Base-by-base conservation (phyloP, 2,113 vertebrate species). In the Hystrix cristata region DNA sequence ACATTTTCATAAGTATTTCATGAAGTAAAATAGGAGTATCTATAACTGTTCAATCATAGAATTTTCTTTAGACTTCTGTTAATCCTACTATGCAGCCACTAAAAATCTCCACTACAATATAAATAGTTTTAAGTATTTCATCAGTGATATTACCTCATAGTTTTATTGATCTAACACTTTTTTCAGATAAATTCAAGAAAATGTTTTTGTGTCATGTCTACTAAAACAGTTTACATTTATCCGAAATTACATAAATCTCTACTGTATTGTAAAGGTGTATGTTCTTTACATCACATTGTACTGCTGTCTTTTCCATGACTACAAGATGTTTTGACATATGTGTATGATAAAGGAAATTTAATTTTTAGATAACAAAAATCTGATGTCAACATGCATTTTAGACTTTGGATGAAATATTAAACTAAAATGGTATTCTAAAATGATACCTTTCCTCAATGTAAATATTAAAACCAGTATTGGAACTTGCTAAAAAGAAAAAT, bases 381-480 rank as follows among this genome's bases (percentile, higher is more conserved):
- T 57, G 5, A 4, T 57, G 4, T 95, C 90, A 71, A 69, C 8
- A 38, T 51, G 69, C 29, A 60, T 78, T 62, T 94, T 83, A 92
- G 21, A 12, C 25, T 87, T 46, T 90, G 55, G 2, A 78, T 87
- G 27, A 76, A 74, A 48, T 27, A 27, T 48, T 46, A 46, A 46
- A 46, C 71, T 25, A 74, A 14, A 76, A 21, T 71, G n/a, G 34
- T 51, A 72, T 27, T 13, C 43, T 46, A 46, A 74, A 92, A 91
- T 78, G 18, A 48, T 74, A 57, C 4, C 12, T 92, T 80, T 93
- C 82, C 48, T 91, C 92, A 95, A 80, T 90, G 53, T 81, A 29
- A 80, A 71, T 87, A 74, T 76, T 90, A 81, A 94, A 94, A 64
- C 14, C 29, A 88, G 34, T 78, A 85, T 57, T 97, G 6, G 31